These are phyloP conservation scores for Trachops cirrhosus DNA, from an alignment of 2,797 vertebrate genomes.

Conservation along the genomic window DNA sequence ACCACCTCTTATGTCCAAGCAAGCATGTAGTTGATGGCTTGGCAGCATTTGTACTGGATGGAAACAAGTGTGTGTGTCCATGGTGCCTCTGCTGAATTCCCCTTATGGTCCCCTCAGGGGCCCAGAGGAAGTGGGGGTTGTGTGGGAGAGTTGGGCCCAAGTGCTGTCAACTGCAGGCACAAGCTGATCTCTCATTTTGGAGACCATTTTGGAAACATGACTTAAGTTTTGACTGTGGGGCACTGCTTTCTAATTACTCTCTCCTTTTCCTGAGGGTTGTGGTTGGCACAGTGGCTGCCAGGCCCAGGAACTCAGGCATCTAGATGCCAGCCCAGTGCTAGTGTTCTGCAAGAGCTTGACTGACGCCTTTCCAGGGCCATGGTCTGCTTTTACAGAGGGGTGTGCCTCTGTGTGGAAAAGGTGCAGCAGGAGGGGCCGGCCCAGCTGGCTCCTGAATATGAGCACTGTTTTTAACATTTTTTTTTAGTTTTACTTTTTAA, in stretches of 20 bases:
- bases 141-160: neutral
- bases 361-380: neutral
- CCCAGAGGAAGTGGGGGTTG: neutral
- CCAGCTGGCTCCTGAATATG: neutral
- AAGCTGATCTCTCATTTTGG: slow-evolving; percentile 38
- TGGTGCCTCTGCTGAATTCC: neutral
- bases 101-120: too few relatives aligned
- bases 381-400: neutral
- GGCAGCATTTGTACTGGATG: neutral
- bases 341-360: neutral
- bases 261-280: slow-evolving; percentile 44
- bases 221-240: slow-evolving; percentile 34
- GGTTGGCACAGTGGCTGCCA: neutral
- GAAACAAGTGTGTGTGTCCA: neutral
- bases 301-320: neutral
- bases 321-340: neutral
- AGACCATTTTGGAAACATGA: slow-evolving; percentile 54
- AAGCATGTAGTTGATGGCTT: neutral
- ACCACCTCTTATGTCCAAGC: neutral
- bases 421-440: neutral
- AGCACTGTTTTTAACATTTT: neutral
- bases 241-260: slow-evolving; percentile 61
- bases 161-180: neutral
- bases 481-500: neutral
- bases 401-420: neutral